Conservation (phyloP, 1,140 invertebrate genomes). For the Vanessa atalanta region DNA sequence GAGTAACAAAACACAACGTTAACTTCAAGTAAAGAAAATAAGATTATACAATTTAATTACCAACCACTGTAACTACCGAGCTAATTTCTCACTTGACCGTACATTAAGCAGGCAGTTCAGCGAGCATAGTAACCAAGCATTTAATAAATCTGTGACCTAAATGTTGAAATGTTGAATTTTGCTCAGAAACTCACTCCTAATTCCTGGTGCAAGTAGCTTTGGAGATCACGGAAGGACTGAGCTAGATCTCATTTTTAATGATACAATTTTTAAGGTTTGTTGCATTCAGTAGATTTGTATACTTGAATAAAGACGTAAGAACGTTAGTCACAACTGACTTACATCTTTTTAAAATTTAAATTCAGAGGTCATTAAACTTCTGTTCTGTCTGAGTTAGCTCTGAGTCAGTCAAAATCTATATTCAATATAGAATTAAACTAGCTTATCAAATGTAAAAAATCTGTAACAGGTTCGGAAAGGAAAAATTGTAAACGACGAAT, state of each 20-base stretch:
- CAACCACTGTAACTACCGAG: neutral
- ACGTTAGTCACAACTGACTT: no score
- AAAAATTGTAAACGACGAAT: no score
- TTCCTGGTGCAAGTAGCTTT: conserved; percentile 5
- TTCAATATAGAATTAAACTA: no score
- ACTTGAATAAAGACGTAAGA: no score
- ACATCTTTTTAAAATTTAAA: no score
- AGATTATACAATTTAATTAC: neutral
- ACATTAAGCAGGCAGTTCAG: conserved; percentile 6
- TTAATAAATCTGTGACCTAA: conserved; percentile 22
- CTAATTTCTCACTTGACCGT: conserved; percentile 9
- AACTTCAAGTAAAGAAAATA: conserved; percentile 1
- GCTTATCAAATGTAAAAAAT: no score
- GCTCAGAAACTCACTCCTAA: conserved; percentile 6
- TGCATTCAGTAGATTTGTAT: neutral
- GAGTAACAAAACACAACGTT: neutral
- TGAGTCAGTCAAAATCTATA: no score
- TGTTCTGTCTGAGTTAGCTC: no score
- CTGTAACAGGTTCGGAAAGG: no score
- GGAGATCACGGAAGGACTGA: neutral
- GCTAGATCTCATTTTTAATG: conserved; percentile 1
- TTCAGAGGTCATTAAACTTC: no score
- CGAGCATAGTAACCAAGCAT: conserved; percentile 12
- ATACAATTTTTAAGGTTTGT: neutral
- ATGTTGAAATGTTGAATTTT: conserved; percentile 16